Conservation (phyloP, 2,888 invertebrate species). For the Salpingus planirostris region DNA sequence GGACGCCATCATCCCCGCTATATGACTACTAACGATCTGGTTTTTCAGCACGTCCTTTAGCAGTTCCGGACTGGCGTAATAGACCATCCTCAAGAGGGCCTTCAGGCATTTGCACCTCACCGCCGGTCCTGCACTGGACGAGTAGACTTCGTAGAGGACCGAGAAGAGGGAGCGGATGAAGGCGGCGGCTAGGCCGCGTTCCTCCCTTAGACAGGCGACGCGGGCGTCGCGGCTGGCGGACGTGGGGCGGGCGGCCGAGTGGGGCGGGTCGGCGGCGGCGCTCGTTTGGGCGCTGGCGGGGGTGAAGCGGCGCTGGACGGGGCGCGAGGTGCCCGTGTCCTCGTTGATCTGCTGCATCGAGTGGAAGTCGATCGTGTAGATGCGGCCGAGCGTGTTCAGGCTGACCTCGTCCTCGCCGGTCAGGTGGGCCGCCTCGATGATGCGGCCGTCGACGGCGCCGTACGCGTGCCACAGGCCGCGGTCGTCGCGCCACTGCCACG, state of each 20-base stretch:
- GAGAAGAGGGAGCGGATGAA: conserved; percentile 74
- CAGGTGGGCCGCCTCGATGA: conserved; percentile 90
- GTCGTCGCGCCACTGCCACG: conserved; percentile 98
- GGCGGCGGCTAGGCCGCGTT: conserved; percentile 59
- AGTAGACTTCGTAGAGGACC: conserved; percentile 96
- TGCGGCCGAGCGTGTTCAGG: conserved; percentile 82
- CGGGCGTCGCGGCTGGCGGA: conserved; percentile 51
- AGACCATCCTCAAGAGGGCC: conserved; percentile 92
- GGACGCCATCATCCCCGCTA: conserved; percentile 97
- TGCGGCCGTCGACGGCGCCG: conserved; percentile 84
- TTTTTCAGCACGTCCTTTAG: conserved; percentile 65
- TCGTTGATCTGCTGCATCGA: conserved; percentile 98
- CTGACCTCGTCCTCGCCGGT: conserved; percentile 94
- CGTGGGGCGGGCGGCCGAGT: conserved; percentile 27
- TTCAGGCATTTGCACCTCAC: conserved; percentile 95
- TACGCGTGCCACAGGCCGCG: conserved; percentile 88
- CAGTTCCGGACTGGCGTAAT: conserved; percentile 82
- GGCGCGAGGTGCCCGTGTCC: conserved; percentile 74
- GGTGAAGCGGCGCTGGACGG: conserved; percentile 74
- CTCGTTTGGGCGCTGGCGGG: conserved; percentile 41
- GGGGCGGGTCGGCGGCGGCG: conserved; percentile 25
- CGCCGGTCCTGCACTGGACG: conserved; percentile 94
- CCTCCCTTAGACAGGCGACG: conserved; percentile 60
- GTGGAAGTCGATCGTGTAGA: conserved; percentile 93
- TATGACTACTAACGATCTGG: conserved; percentile 86